A percentile compares a stretch with the other conserved stretches of the same genome.
phyloP scores from a whole-genome alignment of 2,797 vertebrate species.

The Pelochelys cantorii region DNA sequence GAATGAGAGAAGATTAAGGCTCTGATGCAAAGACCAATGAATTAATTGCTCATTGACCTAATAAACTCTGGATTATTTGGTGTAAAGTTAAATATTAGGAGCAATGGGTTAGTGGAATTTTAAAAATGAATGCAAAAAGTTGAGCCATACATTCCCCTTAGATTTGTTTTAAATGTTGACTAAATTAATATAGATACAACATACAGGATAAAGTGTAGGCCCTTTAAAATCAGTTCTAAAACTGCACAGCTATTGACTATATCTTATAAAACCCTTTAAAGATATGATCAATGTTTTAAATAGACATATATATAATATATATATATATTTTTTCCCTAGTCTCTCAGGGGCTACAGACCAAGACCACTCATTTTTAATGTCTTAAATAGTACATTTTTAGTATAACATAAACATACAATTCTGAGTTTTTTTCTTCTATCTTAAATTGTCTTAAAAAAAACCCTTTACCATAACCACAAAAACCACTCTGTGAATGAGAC shows the following conservation, averaged over 20 bases:
- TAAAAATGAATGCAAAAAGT: slow-evolving; percentile 71
- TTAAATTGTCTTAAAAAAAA: neutral
- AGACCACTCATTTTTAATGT: too few species aligned
- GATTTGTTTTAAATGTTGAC: slow-evolving; percentile 53
- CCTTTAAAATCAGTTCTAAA: slow-evolving; percentile 55
- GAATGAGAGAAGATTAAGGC: slow-evolving; percentile 3
- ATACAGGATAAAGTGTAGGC: neutral
- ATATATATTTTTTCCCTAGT: neutral
- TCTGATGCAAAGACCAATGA: slow-evolving; percentile 32
- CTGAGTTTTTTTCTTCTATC: slow-evolving; percentile 8
- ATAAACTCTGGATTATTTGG: slow-evolving; percentile 38
- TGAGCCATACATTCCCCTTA: slow-evolving; percentile 46
- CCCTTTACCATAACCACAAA: neutral
- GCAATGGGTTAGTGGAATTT: slow-evolving; percentile 57
- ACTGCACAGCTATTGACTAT: slow-evolving; percentile 1
- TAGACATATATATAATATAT: too few species aligned
- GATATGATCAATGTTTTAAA: neutral
- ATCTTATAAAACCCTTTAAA: slow-evolving; percentile 15
- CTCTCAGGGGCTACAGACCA: too few species aligned
- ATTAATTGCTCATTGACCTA: slow-evolving; percentile 44
- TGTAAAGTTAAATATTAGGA: slow-evolving; percentile 43
- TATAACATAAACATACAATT: neutral
- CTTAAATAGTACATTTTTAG: too few species aligned
- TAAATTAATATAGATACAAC: slow-evolving; percentile 62
- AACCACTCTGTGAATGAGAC: neutral